A percentile compares a stretch with the other conserved stretches of the same genome.
phyloP scores from a whole-genome alignment of 2,888 invertebrate species.

The Choristoneura rosaceana region DNA sequence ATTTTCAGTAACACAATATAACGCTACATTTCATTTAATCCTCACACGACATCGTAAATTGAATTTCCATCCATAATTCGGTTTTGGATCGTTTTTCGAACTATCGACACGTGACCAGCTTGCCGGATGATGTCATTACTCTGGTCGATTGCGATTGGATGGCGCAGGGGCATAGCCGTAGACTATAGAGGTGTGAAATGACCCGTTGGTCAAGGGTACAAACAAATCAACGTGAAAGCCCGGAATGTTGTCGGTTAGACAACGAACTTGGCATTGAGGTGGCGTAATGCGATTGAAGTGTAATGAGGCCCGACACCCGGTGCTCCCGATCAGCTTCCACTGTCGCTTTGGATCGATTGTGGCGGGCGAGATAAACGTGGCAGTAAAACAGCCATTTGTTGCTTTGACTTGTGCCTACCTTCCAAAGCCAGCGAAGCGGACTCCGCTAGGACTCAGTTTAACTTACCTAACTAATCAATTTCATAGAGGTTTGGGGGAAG shows the following conservation, averaged over 20 bases:
- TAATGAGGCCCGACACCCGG: conserved; percentile 58
- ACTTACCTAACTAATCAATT: too few relatives aligned
- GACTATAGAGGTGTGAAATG: conserved; percentile 17
- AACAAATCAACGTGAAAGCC: conserved; percentile 76
- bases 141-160: conserved; percentile 1
- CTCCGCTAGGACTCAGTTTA: too few relatives aligned
- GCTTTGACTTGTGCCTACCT: not conserved
- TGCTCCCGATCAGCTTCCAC: not conserved
- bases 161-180: not conserved
- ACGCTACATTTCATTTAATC: conserved; percentile 11
- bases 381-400: not conserved
- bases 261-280: conserved; percentile 77
- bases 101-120: conserved; percentile 21
- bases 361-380: conserved; percentile 17
- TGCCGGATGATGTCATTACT: conserved; percentile 19
- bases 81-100: conserved; percentile 24
- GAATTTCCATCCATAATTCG: conserved; percentile 24
- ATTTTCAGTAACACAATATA: not conserved
- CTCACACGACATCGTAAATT: conserved; percentile 18
- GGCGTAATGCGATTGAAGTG: conserved; percentile 64
- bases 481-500: too few relatives aligned
- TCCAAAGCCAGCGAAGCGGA: too few relatives aligned
- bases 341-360: conserved; percentile 21
- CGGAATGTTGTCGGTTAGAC: conserved; percentile 47
- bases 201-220: conserved; percentile 54